Conservation (phyloP, 2,888 invertebrate species). For the Tetragonisca angustula region DNA sequence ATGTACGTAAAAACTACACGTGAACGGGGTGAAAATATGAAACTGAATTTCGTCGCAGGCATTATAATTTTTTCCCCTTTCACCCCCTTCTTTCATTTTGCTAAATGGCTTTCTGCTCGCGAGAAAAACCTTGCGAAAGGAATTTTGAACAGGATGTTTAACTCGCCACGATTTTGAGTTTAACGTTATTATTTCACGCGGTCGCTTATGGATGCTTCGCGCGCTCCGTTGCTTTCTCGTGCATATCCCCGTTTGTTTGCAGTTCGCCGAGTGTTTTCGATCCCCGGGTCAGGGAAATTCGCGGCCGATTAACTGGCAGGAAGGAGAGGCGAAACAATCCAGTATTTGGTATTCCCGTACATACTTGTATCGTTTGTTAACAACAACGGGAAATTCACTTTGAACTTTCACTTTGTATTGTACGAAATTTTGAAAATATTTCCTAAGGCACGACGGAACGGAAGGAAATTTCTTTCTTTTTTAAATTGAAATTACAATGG, state of each 20-base stretch:
- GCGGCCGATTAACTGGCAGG: not conserved
- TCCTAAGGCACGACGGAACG: not conserved
- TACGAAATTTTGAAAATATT: not conserved
- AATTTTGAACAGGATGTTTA: not conserved
- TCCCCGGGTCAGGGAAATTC: not conserved
- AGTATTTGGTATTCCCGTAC: not conserved
- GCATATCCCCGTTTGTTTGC: not conserved
- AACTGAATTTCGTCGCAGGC: too few relatives aligned
- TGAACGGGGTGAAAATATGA: too few relatives aligned
- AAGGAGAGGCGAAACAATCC: not conserved
- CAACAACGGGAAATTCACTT: not conserved
- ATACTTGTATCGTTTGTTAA: not conserved
- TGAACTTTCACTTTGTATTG: not conserved
- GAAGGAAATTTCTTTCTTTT: not conserved
- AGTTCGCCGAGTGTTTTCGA: slow-evolving; percentile 4
- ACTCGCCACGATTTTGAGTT: not conserved
- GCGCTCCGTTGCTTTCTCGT: not conserved
- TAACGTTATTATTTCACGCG: not conserved
- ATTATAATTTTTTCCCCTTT: too few relatives aligned
- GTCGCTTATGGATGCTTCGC: not conserved
- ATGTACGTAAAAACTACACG: too few relatives aligned
- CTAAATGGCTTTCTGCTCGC: too few relatives aligned
- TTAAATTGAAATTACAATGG: too few relatives aligned
- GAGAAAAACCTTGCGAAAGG: too few relatives aligned
- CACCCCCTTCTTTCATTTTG: too few relatives aligned